Evolutionary conservation across 2,888 invertebrate genomes (phyloP).

Genomic region (Eupithecia dodoneata): DNA sequence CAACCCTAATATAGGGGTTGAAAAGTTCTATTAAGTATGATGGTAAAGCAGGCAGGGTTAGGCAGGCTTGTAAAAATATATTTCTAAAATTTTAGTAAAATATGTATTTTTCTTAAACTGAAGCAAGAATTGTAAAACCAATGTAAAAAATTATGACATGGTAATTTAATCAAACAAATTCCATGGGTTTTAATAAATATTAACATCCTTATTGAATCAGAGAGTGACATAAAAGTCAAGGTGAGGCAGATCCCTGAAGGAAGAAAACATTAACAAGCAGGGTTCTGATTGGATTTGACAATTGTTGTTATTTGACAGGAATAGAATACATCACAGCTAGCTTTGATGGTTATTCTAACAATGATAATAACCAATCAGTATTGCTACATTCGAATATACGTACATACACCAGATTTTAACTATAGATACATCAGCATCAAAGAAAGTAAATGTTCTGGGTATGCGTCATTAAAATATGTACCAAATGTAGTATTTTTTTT

Average conservation of each 20-base stretch:
- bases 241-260: background rate
- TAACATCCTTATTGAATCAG: background rate
- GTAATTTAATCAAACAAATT: background rate
- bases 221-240: constrained; percentile 8
- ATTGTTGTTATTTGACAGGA: background rate
- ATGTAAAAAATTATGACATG: background rate
- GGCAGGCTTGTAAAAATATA: background rate
- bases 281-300: background rate
- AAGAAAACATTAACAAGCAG: background rate
- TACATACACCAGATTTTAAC: too few species aligned
- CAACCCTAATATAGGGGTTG: constrained; percentile 47
- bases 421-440: too few species aligned
- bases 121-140: too few species aligned
- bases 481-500: too few species aligned
- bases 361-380: too few species aligned
- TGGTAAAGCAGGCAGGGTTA: background rate
- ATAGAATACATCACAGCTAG: background rate
- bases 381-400: too few species aligned
- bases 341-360: background rate
- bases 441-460: too few species aligned
- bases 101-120: too few species aligned
- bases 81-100: background rate
- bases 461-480: too few species aligned
- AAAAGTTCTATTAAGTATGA: background rate
- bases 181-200: background rate